Percentiles rank a stretch among this genome's conserved stretches.
Conservation (phyloP, 2,797 vertebrate genomes). For the Myotis findleyi region DNA sequence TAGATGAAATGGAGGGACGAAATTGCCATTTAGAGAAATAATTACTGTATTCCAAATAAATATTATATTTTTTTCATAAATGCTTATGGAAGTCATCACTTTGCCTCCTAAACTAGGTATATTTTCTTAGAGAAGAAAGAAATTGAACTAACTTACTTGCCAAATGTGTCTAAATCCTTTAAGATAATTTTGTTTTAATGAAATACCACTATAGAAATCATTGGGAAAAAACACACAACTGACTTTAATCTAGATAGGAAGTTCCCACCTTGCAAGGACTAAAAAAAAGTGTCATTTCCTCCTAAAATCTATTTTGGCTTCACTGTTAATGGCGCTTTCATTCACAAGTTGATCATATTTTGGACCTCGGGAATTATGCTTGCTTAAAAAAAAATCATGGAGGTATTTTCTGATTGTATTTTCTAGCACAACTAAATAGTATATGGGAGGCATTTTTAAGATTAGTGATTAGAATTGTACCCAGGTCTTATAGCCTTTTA, state of each 20-base stretch:
- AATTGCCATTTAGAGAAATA: slow-evolving; percentile 40
- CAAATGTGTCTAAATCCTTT: slow-evolving; percentile 78
- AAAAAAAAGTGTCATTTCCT: background rate
- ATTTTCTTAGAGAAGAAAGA: slow-evolving; percentile 81
- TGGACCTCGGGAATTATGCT: slow-evolving; percentile 49
- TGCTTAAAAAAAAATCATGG: slow-evolving; percentile 57
- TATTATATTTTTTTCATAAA: slow-evolving; percentile 70
- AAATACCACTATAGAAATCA: slow-evolving; percentile 79
- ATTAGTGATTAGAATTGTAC: slow-evolving; percentile 1
- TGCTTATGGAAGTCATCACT: slow-evolving; percentile 73
- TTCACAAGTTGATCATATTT: slow-evolving; percentile 53
- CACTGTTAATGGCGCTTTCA: slow-evolving; percentile 33
- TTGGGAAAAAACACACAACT: slow-evolving; percentile 73
- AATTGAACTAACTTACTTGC: slow-evolving; percentile 84
- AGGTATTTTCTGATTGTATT: slow-evolving; percentile 52
- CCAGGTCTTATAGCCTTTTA: slow-evolving; percentile 43
- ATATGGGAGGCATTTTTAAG: slow-evolving; percentile 45
- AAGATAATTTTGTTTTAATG: slow-evolving; percentile 81
- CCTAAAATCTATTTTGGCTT: slow-evolving; percentile 68
- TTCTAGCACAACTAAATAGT: slow-evolving; percentile 39
- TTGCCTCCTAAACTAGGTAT: slow-evolving; percentile 66
- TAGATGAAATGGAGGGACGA: slow-evolving; percentile 62
- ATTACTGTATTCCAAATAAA: slow-evolving; percentile 70
- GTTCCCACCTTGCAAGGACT: slow-evolving; percentile 58
- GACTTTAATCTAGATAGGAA: slow-evolving; percentile 75